Evolutionary conservation across 1,140 invertebrate species (phyloP).

Genomic region (Sycobia sp.): DNA sequence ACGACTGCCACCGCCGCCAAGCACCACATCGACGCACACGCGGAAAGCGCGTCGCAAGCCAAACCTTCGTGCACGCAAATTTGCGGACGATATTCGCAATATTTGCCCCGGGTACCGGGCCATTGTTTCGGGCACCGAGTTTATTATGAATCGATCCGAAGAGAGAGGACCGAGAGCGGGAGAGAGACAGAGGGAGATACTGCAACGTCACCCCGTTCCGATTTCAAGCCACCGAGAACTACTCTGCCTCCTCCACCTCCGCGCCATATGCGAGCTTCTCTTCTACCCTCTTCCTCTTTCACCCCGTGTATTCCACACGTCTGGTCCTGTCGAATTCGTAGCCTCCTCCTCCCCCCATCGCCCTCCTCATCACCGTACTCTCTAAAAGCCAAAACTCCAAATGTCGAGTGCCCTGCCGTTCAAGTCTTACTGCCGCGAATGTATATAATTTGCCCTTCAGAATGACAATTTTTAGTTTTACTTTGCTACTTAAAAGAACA

Average conservation of each 20-base stretch:
- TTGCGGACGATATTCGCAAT: slow-evolving; percentile 56
- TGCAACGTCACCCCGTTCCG: slow-evolving; percentile 54
- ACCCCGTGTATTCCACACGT: not conserved
- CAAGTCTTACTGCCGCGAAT: slow-evolving; percentile 21
- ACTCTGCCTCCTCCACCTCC: slow-evolving; percentile 40
- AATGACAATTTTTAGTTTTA: slow-evolving; percentile 30
- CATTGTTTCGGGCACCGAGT: slow-evolving; percentile 55
- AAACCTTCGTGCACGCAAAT: slow-evolving; percentile 55
- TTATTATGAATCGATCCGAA: slow-evolving; percentile 57
- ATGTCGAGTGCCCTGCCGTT: slow-evolving; percentile 37
- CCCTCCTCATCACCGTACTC: too few relatives aligned
- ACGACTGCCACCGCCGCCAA: slow-evolving; percentile 10
- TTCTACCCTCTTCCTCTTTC: slow-evolving; percentile 32
- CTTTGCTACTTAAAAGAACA: slow-evolving; percentile 17
- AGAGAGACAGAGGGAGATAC: slow-evolving; percentile 54
- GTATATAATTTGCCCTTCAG: slow-evolving; percentile 31
- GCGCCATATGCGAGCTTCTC: slow-evolving; percentile 41
- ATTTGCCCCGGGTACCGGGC: slow-evolving; percentile 52
- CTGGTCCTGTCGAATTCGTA: slow-evolving; percentile 23
- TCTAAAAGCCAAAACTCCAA: slow-evolving; percentile 45
- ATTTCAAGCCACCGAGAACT: slow-evolving; percentile 51
- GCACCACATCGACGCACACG: slow-evolving; percentile 16
- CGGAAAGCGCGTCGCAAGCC: slow-evolving; percentile 41
- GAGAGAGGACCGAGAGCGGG: slow-evolving; percentile 40
- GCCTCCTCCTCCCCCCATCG: slow-evolving; percentile 4